Conservation (phyloP, 2,797 vertebrate genomes). For the Melanotaenia boesemani region DNA sequence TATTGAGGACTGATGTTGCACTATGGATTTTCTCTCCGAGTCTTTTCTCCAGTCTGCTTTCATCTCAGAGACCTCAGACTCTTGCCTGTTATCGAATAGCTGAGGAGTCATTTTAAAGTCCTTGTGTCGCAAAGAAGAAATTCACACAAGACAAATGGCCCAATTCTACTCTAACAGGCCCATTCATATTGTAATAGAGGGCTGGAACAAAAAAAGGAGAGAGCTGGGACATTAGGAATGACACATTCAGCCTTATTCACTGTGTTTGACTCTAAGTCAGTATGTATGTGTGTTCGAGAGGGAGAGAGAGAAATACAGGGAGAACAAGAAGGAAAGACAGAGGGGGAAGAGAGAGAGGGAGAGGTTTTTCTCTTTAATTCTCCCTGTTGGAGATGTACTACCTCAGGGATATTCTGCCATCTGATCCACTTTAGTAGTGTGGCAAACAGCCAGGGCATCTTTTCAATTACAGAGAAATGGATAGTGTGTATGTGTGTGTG, state of each 20-base stretch:
- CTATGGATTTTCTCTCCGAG: conserved; percentile 34
- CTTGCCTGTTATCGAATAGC: conserved; percentile 68
- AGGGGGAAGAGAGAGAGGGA: conserved; percentile 18
- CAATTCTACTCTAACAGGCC: conserved; percentile 78
- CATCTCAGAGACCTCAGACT: conserved; percentile 55
- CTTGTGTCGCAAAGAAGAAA: conserved; percentile 66
- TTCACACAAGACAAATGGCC: conserved; percentile 82
- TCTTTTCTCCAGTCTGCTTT: conserved; percentile 57
- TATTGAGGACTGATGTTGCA: conserved; percentile 41
- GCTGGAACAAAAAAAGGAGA: conserved; percentile 72
- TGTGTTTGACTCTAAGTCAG: conserved; percentile 52
- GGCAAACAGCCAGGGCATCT: conserved; percentile 82
- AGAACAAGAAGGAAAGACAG: conserved; percentile 32
- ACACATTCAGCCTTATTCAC: conserved; percentile 72
- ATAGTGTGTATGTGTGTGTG: conserved; percentile 64
- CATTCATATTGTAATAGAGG: conserved; percentile 82
- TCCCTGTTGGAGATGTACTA: conserved; percentile 80
- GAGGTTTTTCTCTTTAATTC: conserved; percentile 74
- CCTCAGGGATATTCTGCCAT: conserved; percentile 81
- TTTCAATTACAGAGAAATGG: conserved; percentile 81
- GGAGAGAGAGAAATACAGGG: conserved; percentile 15
- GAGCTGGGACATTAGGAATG: conserved; percentile 76
- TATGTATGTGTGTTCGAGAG: conserved; percentile 13
- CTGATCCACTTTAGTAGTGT: conserved; percentile 81
- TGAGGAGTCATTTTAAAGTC: conserved; percentile 77